Percentiles rank a stretch among this genome's conserved stretches.
These are phyloP conservation scores for Ctenosaura bakeri DNA, from an alignment of 2,797 vertebrate genomes.

Conservation along the genomic window DNA sequence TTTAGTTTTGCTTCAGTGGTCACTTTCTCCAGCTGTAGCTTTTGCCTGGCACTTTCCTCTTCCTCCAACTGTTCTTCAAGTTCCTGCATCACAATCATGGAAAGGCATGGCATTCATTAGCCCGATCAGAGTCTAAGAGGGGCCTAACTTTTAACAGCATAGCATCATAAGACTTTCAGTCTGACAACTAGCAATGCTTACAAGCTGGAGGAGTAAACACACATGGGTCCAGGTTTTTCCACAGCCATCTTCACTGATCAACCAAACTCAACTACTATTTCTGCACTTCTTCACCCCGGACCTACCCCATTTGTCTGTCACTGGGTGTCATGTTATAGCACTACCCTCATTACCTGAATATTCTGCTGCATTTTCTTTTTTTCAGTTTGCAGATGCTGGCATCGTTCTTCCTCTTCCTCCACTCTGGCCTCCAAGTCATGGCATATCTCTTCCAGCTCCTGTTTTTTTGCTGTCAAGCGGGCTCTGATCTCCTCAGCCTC, in stretches of 20 bases:
- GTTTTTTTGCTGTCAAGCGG: slow-evolving; percentile 93
- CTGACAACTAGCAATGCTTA: background rate
- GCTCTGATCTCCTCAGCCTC: slow-evolving; percentile 97
- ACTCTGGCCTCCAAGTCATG: slow-evolving; percentile 96
- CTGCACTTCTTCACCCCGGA: background rate
- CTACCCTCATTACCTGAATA: slow-evolving; percentile 83
- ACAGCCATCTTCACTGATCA: background rate
- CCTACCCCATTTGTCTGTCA: background rate
- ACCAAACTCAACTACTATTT: background rate
- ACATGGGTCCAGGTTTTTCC: background rate
- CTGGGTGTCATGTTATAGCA: background rate
- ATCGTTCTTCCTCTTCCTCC: slow-evolving; percentile 96
- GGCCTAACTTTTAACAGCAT: background rate
- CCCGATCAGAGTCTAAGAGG: background rate
- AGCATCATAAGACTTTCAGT: background rate
- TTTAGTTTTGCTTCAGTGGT: slow-evolving; percentile 95
- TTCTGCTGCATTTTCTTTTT: slow-evolving; percentile 99
- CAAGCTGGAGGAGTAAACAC: background rate
- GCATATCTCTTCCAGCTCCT: slow-evolving; percentile 97
- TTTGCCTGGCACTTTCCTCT: slow-evolving; percentile 95
- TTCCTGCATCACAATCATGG: slow-evolving; percentile 81
- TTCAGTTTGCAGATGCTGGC: slow-evolving; percentile 87
- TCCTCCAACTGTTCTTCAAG: slow-evolving; percentile 97
- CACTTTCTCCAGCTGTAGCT: slow-evolving; percentile 96
- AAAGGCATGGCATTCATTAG: slow-evolving; percentile 31